phyloP scores from a whole-genome alignment of 2,888 invertebrate genomes.

The Drosophila merina region DNA sequence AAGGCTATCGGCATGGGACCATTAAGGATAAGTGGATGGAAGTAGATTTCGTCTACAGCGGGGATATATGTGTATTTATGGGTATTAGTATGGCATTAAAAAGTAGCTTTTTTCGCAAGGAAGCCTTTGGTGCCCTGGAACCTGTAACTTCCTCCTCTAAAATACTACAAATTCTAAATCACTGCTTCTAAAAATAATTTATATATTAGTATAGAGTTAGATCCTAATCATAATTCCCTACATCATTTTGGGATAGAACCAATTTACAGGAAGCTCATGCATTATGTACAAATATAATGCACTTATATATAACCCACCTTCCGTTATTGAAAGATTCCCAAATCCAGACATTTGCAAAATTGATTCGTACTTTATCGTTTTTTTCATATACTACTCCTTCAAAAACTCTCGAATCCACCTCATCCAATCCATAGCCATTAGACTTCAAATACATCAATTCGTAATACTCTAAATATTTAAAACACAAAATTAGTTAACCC shows the following conservation, averaged over 20 bases:
- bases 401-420: background rate
- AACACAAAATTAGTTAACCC: background rate
- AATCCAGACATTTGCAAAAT: constrained; percentile 25
- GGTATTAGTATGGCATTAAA: constrained; percentile 1
- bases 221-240: background rate
- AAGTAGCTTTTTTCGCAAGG: background rate
- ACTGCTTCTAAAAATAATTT: background rate
- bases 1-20: constrained; percentile 23
- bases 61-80: constrained; percentile 7
- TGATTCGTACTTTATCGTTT: constrained; percentile 6
- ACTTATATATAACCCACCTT: constrained; percentile 10
- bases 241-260: background rate
- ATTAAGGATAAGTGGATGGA: background rate
- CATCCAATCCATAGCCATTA: background rate
- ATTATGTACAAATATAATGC: background rate
- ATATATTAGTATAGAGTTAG: background rate
- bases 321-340: constrained; percentile 10
- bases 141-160: background rate
- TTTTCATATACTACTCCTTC: background rate
- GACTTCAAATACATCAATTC: background rate
- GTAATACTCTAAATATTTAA: background rate
- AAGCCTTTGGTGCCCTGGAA: no score
- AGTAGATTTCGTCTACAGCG: constrained; percentile 7
- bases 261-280: background rate
- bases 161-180: background rate